Percentiles rank a stretch among this genome's conserved stretches.
These are phyloP conservation scores for Amiota communis DNA, from an alignment of 2,888 invertebrate species.

Conservation along the genomic window DNA sequence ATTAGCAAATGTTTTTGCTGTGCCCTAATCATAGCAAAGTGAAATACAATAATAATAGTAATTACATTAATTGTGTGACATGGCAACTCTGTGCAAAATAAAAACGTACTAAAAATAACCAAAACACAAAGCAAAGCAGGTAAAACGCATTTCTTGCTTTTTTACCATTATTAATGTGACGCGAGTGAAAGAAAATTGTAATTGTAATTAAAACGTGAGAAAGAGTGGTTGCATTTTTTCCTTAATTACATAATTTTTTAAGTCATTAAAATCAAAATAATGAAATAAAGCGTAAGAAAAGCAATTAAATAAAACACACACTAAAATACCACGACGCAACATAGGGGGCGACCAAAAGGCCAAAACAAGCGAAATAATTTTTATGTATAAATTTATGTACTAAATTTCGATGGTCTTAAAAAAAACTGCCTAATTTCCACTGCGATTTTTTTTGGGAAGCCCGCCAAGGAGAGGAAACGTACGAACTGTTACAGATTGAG, in stretches of 20 bases:
- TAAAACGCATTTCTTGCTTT: background rate
- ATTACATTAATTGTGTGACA: background rate
- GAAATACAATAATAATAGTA: background rate
- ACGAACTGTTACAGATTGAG: constrained; percentile 46
- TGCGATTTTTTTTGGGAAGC: constrained; percentile 57
- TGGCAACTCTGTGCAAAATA: background rate
- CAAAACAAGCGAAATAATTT: background rate
- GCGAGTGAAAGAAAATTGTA: constrained; percentile 11
- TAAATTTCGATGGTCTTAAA: constrained; percentile 19
- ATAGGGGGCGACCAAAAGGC: background rate
- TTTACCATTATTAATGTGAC: background rate
- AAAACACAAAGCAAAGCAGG: background rate
- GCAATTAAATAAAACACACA: background rate
- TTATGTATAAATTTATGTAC: constrained; percentile 4
- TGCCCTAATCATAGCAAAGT: background rate
- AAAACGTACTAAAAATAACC: background rate
- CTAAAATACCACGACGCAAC: constrained; percentile 5
- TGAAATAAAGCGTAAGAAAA: no score
- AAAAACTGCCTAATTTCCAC: constrained; percentile 52
- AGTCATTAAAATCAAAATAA: background rate
- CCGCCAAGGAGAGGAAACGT: constrained; percentile 42
- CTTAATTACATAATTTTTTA: constrained; percentile 1
- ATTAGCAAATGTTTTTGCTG: no score
- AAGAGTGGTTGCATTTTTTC: background rate
- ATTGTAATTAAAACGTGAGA: background rate